phyloP scores from a whole-genome alignment of 1,140 invertebrate genomes.

The Zaprionus taronus region DNA sequence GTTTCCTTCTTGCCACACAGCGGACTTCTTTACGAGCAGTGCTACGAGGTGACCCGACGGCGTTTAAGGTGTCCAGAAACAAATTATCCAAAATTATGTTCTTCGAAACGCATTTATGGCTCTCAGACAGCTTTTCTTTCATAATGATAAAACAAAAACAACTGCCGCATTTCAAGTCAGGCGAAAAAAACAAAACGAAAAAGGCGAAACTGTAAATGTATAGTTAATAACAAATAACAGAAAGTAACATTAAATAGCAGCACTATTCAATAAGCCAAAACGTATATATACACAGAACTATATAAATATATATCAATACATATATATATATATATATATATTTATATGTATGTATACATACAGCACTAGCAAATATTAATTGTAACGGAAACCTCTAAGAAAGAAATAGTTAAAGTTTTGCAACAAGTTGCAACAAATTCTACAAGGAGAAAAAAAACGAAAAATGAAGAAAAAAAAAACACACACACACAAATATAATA shows the following conservation, averaged over 20 bases:
- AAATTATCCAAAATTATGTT: slow-evolving; percentile 42
- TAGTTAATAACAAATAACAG: slow-evolving; percentile 55
- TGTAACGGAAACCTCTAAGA: slow-evolving; percentile 40
- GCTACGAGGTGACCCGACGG: slow-evolving; percentile 83
- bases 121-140: slow-evolving; percentile 44
- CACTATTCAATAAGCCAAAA: slow-evolving; percentile 67
- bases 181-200: slow-evolving; percentile 7
- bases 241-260: slow-evolving; percentile 44
- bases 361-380: slow-evolving; percentile 79
- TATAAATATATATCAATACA: slow-evolving; percentile 18
- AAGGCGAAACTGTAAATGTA: slow-evolving; percentile 56
- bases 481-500: slow-evolving; percentile 34
- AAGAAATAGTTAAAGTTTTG: slow-evolving; percentile 71
- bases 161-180: slow-evolving; percentile 17
- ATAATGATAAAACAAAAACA: slow-evolving; percentile 21
- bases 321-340: slow-evolving; percentile 50
- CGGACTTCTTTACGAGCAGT: slow-evolving; percentile 78
- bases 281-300: slow-evolving; percentile 33
- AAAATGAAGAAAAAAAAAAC: neutral
- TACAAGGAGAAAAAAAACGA: slow-evolving; percentile 36
- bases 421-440: slow-evolving; percentile 54
- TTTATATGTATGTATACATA: slow-evolving; percentile 73
- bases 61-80: slow-evolving; percentile 13
- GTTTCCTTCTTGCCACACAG: slow-evolving; percentile 21
- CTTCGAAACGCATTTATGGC: slow-evolving; percentile 75